These are phyloP conservation scores for Acrossocheilus fasciatus DNA, from an alignment of 2,797 vertebrate genomes.

Conservation along the genomic window DNA sequence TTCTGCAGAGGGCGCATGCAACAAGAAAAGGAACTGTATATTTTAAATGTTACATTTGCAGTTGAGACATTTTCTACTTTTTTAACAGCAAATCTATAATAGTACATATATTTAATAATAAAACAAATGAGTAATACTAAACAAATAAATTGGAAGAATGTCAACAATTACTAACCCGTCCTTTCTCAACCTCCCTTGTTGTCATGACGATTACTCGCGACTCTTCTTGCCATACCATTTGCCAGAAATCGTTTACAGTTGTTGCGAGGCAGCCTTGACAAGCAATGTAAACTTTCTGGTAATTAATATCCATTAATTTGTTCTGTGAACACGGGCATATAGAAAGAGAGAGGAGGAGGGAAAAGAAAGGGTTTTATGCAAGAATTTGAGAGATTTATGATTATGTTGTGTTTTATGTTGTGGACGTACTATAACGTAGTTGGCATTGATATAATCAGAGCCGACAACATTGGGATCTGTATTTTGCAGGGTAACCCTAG, in stretches of 20 bases:
- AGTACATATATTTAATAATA: background rate
- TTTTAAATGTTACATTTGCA: background rate
- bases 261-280: slow-evolving; percentile 91
- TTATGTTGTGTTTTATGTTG: background rate
- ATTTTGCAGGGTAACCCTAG: slow-evolving; percentile 85
- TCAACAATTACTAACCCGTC: slow-evolving; percentile 83
- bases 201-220: slow-evolving; percentile 94
- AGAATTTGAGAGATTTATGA: background rate
- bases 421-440: slow-evolving; percentile 87
- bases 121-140: background rate
- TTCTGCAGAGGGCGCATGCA: slow-evolving; percentile 76
- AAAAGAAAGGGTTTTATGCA: background rate
- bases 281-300: slow-evolving; percentile 90
- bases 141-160: background rate
- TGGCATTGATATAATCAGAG: slow-evolving; percentile 96
- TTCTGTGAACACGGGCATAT: slow-evolving; percentile 69
- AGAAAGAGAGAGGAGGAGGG: slow-evolving; percentile 18
- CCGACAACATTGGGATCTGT: slow-evolving; percentile 83
- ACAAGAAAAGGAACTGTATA: background rate
- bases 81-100: background rate
- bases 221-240: slow-evolving; percentile 96
- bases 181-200: slow-evolving; percentile 95
- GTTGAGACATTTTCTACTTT: background rate
- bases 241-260: slow-evolving; percentile 94
- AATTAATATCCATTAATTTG: slow-evolving; percentile 67